Evolutionary conservation across 1,140 invertebrate genomes (phyloP).

Genomic region (Drosophila sp.): DNA sequence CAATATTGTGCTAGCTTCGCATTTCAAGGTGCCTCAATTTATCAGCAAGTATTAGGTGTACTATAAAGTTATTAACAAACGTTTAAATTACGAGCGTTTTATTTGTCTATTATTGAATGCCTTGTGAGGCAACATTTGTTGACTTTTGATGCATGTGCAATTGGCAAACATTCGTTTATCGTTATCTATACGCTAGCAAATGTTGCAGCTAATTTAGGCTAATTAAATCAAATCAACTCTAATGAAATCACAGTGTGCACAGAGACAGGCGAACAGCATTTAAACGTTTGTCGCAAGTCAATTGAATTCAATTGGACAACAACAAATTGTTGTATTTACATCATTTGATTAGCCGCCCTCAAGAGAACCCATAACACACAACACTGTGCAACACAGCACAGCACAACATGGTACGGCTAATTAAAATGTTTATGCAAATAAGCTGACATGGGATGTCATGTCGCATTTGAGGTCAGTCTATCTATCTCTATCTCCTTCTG

Average conservation of each 20-base stretch:
- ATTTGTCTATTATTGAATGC: constrained; percentile 29
- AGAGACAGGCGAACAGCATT: constrained; percentile 17
- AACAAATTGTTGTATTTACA: constrained; percentile 44
- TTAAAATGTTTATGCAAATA: constrained; percentile 79
- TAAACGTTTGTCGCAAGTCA: constrained; percentile 57
- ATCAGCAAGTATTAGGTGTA: constrained; percentile 26
- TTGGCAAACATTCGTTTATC: constrained; percentile 32
- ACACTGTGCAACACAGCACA: background rate
- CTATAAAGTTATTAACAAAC: constrained; percentile 67
- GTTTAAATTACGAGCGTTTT: constrained; percentile 50
- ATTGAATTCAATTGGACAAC: constrained; percentile 74
- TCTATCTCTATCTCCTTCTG: background rate
- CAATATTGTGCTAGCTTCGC: constrained; percentile 67
- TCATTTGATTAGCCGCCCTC: constrained; percentile 58
- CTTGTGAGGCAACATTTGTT: constrained; percentile 22
- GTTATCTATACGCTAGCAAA: constrained; percentile 38
- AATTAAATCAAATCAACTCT: constrained; percentile 64
- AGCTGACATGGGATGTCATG: constrained; percentile 58
- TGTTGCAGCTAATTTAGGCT: constrained; percentile 65
- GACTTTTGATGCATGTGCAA: constrained; percentile 32
- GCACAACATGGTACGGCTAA: constrained; percentile 45
- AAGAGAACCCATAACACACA: constrained; percentile 9
- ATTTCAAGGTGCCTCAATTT: constrained; percentile 71
- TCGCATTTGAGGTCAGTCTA: constrained; percentile 53
- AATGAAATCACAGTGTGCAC: constrained; percentile 27